Evolutionary conservation across 1,140 invertebrate genomes (phyloP).

Genomic region (Polyergus mexicanus): DNA sequence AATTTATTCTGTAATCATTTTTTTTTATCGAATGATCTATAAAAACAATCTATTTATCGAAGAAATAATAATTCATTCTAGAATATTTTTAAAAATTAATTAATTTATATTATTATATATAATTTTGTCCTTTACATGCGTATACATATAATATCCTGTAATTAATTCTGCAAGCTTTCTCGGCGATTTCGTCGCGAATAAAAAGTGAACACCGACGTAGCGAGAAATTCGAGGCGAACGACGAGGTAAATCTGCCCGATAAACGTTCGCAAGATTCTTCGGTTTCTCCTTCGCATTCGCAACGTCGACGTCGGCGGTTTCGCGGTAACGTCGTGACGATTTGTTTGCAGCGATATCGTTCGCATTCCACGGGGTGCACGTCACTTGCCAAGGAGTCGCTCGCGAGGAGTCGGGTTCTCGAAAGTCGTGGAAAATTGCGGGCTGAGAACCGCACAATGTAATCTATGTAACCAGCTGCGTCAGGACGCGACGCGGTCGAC

Average conservation of each 20-base stretch:
- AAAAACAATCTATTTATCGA: too few species aligned
- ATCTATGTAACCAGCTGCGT: background rate
- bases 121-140: too few species aligned
- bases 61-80: too few species aligned
- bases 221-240: conserved; percentile 45
- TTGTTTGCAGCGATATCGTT: conserved; percentile 80
- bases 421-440: conserved; percentile 40
- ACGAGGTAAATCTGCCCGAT: conserved; percentile 50
- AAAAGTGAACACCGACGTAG: conserved; percentile 4
- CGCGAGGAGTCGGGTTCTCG: conserved; percentile 35
- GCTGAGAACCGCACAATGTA: background rate
- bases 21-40: too few species aligned
- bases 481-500: background rate
- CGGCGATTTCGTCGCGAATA: background rate
- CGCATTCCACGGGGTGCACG: conserved; percentile 81
- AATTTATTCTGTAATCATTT: too few species aligned
- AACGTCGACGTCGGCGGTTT: conserved; percentile 55
- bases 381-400: conserved; percentile 73
- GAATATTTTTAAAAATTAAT: too few species aligned
- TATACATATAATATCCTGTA: background rate
- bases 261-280: conserved; percentile 52
- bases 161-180: conserved; percentile 16
- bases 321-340: conserved; percentile 69
- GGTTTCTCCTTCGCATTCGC: conserved; percentile 52
- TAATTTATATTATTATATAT: too few species aligned